Conservation (phyloP, 2,113 vertebrate genomes). For the Channa maculata region DNA sequence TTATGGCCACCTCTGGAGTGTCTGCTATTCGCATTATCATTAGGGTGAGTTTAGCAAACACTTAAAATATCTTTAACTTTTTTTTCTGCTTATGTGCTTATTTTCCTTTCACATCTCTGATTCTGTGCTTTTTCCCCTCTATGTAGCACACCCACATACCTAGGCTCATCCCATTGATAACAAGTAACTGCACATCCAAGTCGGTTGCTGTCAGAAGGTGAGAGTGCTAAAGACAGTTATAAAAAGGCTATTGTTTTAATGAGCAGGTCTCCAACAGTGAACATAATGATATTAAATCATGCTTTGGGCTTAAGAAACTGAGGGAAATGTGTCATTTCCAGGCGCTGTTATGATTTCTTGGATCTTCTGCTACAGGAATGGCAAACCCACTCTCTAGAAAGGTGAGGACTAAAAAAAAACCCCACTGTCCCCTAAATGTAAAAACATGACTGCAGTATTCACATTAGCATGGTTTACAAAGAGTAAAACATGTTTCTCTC, state of each 20-base stretch:
- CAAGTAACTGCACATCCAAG: conserved; percentile 97
- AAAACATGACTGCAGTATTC: background rate
- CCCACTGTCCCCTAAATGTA: background rate
- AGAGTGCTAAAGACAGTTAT: conserved; percentile 27
- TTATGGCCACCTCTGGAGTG: conserved; percentile 96
- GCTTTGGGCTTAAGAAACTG: background rate
- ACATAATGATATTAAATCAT: no score
- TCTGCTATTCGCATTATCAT: conserved; percentile 96
- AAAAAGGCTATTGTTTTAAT: background rate
- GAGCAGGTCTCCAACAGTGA: background rate
- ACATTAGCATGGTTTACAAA: background rate
- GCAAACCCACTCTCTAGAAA: conserved; percentile 87
- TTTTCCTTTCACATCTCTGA: background rate
- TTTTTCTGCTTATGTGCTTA: background rate
- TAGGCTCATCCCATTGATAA: conserved; percentile 96
- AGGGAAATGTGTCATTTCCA: conserved; percentile 54
- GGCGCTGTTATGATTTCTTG: conserved; percentile 86
- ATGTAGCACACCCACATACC: conserved; percentile 96
- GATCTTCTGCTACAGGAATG: conserved; percentile 86
- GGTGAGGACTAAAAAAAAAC: conserved; percentile 68
- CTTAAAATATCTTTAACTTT: no score
- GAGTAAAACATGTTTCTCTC: background rate
- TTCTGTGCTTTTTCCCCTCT: conserved; percentile 31
- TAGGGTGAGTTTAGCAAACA: conserved; percentile 81
- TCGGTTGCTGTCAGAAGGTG: conserved; percentile 96